Evolutionary conservation across 2,888 invertebrate species (phyloP).

Genomic region (Halictus quadricinctus): DNA sequence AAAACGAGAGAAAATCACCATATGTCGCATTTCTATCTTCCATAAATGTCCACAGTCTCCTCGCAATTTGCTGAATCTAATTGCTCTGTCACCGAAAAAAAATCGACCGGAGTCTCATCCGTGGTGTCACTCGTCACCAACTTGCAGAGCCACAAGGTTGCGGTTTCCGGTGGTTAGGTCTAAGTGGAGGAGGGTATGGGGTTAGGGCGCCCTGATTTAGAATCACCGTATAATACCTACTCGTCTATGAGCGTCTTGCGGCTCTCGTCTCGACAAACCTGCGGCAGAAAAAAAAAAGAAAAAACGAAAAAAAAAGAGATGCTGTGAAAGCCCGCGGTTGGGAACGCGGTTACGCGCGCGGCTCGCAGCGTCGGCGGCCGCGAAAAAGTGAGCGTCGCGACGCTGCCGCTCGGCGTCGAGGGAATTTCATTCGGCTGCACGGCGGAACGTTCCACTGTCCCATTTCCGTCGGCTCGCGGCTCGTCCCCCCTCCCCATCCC

Average conservation of each 20-base stretch:
- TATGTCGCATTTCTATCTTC: no score
- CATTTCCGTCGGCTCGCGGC: conserved; percentile 26
- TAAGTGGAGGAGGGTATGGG: neutral
- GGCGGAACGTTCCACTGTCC: conserved; percentile 28
- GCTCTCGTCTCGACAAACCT: neutral
- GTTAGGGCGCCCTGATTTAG: neutral
- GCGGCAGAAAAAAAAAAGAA: neutral
- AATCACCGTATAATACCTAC: neutral
- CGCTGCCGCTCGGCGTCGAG: neutral
- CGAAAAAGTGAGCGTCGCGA: conserved; percentile 17
- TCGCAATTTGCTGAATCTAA: no score
- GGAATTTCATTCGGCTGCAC: conserved; percentile 18
- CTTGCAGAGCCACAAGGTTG: neutral
- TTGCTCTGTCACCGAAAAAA: neutral
- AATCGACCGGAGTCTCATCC: neutral
- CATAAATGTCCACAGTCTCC: no score
- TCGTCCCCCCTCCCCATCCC: neutral
- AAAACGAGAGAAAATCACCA: no score
- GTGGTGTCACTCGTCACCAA: neutral
- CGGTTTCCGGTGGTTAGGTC: neutral
- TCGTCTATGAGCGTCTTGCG: neutral
- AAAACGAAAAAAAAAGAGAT: neutral
- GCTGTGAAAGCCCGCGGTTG: neutral
- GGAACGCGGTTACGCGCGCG: conserved; percentile 18
- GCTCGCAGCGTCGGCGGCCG: conserved; percentile 12